These are phyloP conservation scores for Cerceris rybyensis DNA, from an alignment of 2,888 invertebrate species.

Conservation along the genomic window DNA sequence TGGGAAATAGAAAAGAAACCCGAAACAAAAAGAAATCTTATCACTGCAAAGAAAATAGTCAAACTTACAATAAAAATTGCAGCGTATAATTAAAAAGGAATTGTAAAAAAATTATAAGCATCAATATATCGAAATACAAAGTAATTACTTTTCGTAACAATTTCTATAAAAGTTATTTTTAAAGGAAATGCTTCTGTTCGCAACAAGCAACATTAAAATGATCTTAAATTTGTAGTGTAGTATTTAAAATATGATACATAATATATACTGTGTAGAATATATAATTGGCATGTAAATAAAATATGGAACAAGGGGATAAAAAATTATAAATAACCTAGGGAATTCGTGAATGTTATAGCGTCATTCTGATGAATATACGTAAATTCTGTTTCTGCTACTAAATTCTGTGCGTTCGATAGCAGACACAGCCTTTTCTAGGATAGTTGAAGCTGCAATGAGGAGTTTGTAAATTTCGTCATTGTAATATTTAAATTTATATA, in stretches of 20 bases:
- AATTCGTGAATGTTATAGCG: conserved; percentile 22
- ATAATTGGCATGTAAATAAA: background rate
- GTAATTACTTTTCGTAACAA: background rate
- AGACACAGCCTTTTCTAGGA: conserved; percentile 60
- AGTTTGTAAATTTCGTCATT: conserved; percentile 62
- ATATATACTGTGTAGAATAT: background rate
- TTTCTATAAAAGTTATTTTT: too few relatives aligned
- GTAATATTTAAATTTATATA: conserved; percentile 60
- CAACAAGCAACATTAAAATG: too few relatives aligned
- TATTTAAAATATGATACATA: background rate
- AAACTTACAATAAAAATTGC: too few relatives aligned
- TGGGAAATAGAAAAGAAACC: too few relatives aligned
- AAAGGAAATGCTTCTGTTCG: too few relatives aligned
- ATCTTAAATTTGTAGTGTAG: background rate
- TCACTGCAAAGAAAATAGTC: too few relatives aligned
- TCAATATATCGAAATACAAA: background rate
- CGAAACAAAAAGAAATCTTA: too few relatives aligned
- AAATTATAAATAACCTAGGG: conserved; percentile 25
- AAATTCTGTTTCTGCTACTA: conserved; percentile 33
- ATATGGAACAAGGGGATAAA: background rate
- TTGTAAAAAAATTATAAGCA: background rate
- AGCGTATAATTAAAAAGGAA: too few relatives aligned
- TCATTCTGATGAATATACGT: conserved; percentile 18
- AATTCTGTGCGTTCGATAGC: conserved; percentile 46
- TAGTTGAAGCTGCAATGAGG: conserved; percentile 62